Conservation (phyloP, 2,888 invertebrate species). For the Nemapogon koenigi region DNA sequence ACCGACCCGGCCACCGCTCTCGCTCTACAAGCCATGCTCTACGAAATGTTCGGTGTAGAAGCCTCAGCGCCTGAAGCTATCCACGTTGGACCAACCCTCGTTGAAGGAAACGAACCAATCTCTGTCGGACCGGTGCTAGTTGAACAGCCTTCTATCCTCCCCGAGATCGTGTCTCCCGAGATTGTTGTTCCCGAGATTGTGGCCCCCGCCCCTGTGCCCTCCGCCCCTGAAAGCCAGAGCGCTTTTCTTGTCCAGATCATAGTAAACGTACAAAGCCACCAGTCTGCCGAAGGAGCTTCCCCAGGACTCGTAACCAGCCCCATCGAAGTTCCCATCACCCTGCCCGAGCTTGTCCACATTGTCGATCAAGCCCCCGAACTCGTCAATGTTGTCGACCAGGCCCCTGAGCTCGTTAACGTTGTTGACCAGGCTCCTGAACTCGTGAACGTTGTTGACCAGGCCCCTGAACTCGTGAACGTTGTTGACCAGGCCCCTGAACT, state of each 20-base stretch:
- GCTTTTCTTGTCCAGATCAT: constrained; percentile 22
- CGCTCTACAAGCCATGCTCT: constrained; percentile 20
- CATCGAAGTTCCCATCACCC: constrained; percentile 9
- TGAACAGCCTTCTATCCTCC: constrained; percentile 15
- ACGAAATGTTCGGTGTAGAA: constrained; percentile 20
- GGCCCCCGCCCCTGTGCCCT: constrained; percentile 22
- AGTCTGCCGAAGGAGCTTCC: constrained; percentile 16
- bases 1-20: constrained; percentile 34
- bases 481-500: constrained; percentile 11
- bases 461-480: constrained; percentile 13
- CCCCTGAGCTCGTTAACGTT: constrained; percentile 18
- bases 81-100: constrained; percentile 16
- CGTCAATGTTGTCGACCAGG: constrained; percentile 4
- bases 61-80: constrained; percentile 17
- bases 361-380: constrained; percentile 1
- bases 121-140: constrained; percentile 21
- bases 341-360: constrained; percentile 20
- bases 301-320: constrained; percentile 25
- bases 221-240: constrained; percentile 16
- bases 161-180: constrained; percentile 15
- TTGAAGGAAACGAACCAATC: constrained; percentile 16
- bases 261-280: constrained; percentile 17
- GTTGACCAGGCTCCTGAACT: constrained; percentile 12
- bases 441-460: constrained; percentile 19
- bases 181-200: constrained; percentile 16